A percentile compares a stretch with the other conserved stretches of the same genome.
Evolutionary conservation across 2,113 vertebrate genomes (phyloP).

Genomic region (Perognathus longimembris): DNA sequence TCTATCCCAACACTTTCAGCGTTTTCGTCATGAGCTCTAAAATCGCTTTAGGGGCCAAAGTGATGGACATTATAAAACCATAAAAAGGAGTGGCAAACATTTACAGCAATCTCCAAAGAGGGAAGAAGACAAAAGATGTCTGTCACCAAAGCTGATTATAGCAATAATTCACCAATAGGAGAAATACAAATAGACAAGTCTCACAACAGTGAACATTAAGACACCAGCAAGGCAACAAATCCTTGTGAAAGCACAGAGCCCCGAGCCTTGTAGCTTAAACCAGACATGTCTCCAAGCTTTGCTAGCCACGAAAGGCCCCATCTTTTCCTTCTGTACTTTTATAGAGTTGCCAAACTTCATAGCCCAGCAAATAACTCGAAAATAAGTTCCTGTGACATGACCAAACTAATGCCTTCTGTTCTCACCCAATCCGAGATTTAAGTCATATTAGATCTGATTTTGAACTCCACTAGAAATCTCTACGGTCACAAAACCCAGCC

Average conservation of each 20-base stretch:
- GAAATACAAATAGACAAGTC: neutral
- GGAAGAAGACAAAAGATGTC: neutral
- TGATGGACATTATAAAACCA: slow-evolving; percentile 2
- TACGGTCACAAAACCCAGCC: neutral
- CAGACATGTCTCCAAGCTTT: too few relatives aligned
- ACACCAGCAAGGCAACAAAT: too few relatives aligned
- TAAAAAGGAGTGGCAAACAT: slow-evolving; percentile 38
- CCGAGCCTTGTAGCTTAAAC: neutral
- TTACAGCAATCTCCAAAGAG: slow-evolving; percentile 2
- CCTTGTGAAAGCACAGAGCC: neutral
- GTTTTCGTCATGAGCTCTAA: neutral
- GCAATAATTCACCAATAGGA: slow-evolving; percentile 35
- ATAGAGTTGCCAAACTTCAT: neutral
- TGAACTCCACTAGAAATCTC: slow-evolving; percentile 14
- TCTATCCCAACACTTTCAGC: neutral
- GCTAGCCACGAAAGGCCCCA: neutral
- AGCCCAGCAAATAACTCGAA: neutral
- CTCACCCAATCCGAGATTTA: slow-evolving; percentile 41
- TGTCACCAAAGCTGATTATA: neutral
- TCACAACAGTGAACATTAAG: neutral
- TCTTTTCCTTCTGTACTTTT: neutral
- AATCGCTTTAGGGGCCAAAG: slow-evolving; percentile 18
- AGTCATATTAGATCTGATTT: slow-evolving; percentile 31
- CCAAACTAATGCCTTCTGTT: neutral
- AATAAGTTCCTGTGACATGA: slow-evolving; percentile 27